Evolutionary conservation across 2,113 vertebrate species (phyloP).

Genomic region (Lucifuga dentata): DNA sequence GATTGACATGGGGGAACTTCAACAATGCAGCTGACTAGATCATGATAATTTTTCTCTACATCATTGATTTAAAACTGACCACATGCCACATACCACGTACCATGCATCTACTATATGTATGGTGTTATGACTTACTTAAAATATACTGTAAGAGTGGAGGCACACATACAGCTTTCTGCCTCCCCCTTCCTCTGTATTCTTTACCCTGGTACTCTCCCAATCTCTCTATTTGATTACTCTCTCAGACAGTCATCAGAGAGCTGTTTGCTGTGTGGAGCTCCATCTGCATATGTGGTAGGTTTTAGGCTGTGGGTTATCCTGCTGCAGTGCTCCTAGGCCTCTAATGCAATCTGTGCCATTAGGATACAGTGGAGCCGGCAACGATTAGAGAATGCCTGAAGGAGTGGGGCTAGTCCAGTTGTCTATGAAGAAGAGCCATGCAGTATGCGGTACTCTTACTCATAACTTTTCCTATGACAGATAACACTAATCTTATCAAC

Average conservation of each 20-base stretch:
- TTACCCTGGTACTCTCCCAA: constrained; percentile 33
- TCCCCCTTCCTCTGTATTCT: constrained; percentile 14
- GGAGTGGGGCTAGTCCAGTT: constrained; percentile 28
- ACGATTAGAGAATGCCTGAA: constrained; percentile 61
- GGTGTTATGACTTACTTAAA: no score
- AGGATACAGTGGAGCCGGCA: constrained; percentile 52
- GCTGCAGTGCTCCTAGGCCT: constrained; percentile 32
- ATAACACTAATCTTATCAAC: constrained; percentile 34
- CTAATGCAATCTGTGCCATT: constrained; percentile 71
- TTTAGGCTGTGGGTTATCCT: constrained; percentile 42
- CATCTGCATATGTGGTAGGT: constrained; percentile 63
- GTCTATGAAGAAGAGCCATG: constrained; percentile 47
- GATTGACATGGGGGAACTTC: no score
- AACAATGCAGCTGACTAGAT: no score
- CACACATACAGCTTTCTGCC: constrained; percentile 42
- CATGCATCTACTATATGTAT: no score
- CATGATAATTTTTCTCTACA: no score
- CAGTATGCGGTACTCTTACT: constrained; percentile 43
- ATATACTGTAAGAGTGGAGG: constrained; percentile 46
- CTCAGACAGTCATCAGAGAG: constrained; percentile 51
- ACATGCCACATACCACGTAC: no score
- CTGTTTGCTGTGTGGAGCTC: constrained; percentile 52
- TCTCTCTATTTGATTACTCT: constrained; percentile 64
- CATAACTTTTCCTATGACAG: constrained; percentile 43
- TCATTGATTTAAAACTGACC: no score